These are phyloP conservation scores for Arizona elegans DNA, from an alignment of 2,113 vertebrate species.

Conservation along the genomic window DNA sequence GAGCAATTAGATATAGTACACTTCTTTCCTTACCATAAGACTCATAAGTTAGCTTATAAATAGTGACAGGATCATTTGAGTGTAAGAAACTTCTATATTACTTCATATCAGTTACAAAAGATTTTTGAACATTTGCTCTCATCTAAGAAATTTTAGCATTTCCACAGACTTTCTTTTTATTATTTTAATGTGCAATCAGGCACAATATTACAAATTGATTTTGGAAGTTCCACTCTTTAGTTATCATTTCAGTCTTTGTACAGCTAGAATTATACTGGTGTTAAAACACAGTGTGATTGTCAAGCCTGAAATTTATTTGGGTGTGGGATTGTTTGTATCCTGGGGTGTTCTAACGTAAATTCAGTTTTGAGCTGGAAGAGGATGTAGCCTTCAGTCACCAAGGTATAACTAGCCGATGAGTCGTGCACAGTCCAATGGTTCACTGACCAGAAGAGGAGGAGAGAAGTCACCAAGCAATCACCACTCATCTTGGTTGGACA, in stretches of 20 bases:
- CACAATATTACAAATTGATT: not conserved
- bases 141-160: not conserved
- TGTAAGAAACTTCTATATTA: not conserved
- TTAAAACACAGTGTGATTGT: not conserved
- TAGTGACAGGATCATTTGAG: slow-evolving; percentile 9
- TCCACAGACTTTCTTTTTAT: not conserved
- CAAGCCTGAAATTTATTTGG: too few species aligned
- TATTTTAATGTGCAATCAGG: not conserved
- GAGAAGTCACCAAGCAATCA: too few species aligned
- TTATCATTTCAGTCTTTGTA: not conserved
- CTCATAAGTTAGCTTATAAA: slow-evolving; percentile 2
- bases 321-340: too few species aligned
- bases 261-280: not conserved
- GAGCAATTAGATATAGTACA: not conserved
- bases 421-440: too few species aligned
- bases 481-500: too few species aligned
- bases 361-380: too few species aligned
- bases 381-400: too few species aligned
- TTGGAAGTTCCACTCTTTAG: not conserved
- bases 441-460: too few species aligned
- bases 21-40: slow-evolving; percentile 23
- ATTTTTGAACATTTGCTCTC: not conserved
- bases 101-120: not conserved
- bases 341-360: too few species aligned
- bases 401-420: too few species aligned